Conservation (phyloP, 1,140 invertebrate genomes). For the Drosophila tropicalis region DNA sequence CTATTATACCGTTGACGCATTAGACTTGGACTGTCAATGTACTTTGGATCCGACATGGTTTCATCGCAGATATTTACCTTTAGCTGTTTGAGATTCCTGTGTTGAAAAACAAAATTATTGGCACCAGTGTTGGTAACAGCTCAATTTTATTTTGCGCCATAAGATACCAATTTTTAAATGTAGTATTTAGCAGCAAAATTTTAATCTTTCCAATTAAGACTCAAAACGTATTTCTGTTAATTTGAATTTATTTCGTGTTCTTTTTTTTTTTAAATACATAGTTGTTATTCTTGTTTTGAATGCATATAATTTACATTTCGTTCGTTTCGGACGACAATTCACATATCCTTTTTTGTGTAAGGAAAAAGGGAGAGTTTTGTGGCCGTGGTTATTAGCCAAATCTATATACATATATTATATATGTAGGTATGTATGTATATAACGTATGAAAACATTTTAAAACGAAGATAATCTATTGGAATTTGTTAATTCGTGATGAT, state of each 20-base stretch:
- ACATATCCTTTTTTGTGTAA: conserved; percentile 28
- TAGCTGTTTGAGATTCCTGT: too few species aligned
- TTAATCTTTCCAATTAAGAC: too few species aligned
- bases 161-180: too few species aligned
- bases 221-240: conserved; percentile 5
- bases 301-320: conserved; percentile 55
- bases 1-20: not conserved
- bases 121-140: too few species aligned
- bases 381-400: conserved; percentile 53
- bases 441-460: conserved; percentile 61
- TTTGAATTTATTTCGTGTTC: conserved; percentile 49
- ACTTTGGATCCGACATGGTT: conserved; percentile 34
- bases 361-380: conserved; percentile 34
- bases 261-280: conserved; percentile 70
- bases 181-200: too few species aligned
- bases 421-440: conserved; percentile 34
- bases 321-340: conserved; percentile 57
- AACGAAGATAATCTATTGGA: conserved; percentile 70
- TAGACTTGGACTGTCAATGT: conserved; percentile 16
- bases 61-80: not conserved
- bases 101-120: too few species aligned
- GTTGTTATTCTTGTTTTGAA: conserved; percentile 46
- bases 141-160: too few species aligned
- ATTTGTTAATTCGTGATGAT: conserved; percentile 55
- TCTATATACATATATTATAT: conserved; percentile 53